phyloP scores from a whole-genome alignment of 2,797 vertebrate species.

The Diglossa cyanea region DNA sequence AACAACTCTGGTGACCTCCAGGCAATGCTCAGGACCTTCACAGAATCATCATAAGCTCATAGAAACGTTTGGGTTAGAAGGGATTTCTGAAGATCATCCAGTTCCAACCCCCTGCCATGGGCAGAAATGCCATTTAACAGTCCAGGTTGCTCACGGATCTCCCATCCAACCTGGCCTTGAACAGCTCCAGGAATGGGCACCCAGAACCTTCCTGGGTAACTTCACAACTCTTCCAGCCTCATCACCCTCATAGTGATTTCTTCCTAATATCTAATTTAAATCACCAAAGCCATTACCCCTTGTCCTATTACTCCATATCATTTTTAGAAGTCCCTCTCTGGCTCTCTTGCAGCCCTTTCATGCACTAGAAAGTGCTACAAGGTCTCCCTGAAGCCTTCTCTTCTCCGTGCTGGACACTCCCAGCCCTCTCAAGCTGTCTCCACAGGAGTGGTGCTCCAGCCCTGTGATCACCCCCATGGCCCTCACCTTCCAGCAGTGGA shows the following conservation, averaged over 20 bases:
- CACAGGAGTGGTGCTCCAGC: not conserved
- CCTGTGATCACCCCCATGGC: not conserved
- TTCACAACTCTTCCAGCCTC: not conserved
- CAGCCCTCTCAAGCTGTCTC: not conserved
- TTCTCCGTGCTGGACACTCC: not conserved
- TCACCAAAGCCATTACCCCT: not conserved
- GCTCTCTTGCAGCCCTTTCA: not conserved
- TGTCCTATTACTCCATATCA: fast-evolving
- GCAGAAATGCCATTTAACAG: not conserved
- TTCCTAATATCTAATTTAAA: not conserved
- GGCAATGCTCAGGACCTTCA: not conserved
- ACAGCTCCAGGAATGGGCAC: not conserved
- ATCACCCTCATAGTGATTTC: not conserved
- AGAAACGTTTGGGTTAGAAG: not conserved
- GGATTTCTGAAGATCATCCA: not conserved
- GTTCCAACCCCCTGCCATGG: not conserved
- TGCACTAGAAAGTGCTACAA: not conserved
- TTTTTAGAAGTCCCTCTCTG: not conserved
- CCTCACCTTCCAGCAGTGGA: not conserved
- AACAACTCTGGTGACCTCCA: not conserved
- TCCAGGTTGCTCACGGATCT: not conserved
- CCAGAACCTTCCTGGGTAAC: not conserved
- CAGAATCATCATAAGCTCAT: not conserved
- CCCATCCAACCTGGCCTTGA: not conserved
- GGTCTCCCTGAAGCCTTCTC: not conserved